A percentile compares a stretch with the other conserved stretches of the same genome.
phyloP scores from a whole-genome alignment of 2,797 vertebrate species.

The Morus bassanus region DNA sequence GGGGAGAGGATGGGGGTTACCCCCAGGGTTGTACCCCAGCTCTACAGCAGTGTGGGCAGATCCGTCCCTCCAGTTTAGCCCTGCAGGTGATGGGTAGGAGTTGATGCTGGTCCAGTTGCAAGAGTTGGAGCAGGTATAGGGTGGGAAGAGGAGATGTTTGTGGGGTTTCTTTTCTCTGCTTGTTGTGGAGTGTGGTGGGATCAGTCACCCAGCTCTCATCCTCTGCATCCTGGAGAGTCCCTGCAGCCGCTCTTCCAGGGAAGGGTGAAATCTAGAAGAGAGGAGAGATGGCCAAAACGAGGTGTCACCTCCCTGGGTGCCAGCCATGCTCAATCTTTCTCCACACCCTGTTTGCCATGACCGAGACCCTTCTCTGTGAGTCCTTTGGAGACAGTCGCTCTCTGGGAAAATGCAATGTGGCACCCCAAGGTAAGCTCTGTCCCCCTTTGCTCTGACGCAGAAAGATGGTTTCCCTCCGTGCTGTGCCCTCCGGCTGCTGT shows the following conservation, averaged over 20 bases:
- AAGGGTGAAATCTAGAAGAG: background rate
- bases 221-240: background rate
- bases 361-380: background rate
- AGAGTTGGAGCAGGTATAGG: background rate
- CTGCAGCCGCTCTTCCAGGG: background rate
- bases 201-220: background rate
- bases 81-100: background rate
- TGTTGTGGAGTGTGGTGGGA: background rate
- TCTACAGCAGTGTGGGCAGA: background rate
- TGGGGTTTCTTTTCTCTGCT: background rate
- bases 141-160: background rate
- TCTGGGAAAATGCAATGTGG: accelerated
- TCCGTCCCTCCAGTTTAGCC: background rate
- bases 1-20: background rate
- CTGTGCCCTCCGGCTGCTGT: accelerated
- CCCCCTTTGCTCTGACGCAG: background rate
- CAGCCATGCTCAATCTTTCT: background rate
- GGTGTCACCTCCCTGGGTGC: background rate
- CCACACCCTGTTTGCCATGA: background rate
- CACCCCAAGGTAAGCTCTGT: background rate
- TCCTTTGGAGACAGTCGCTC: background rate
- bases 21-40: background rate
- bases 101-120: background rate
- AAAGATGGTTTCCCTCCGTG: background rate
- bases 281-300: background rate